These are phyloP conservation scores for Pseudolaguvia tuberculata DNA, from an alignment of 2,113 vertebrate species.

Conservation along the genomic window DNA sequence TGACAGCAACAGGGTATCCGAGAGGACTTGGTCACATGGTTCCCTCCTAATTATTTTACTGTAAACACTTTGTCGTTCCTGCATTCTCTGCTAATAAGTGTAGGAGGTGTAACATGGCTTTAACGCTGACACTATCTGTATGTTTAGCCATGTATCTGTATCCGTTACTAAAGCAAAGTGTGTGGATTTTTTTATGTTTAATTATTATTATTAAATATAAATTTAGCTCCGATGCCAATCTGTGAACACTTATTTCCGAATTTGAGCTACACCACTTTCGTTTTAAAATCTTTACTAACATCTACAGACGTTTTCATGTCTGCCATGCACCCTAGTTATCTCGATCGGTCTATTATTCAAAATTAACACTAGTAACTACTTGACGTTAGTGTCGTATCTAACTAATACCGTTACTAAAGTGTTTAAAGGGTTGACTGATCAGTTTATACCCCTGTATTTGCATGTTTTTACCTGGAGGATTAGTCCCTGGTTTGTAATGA, in stretches of 20 bases:
- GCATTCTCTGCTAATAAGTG: background rate
- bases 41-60: background rate
- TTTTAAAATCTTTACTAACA: background rate
- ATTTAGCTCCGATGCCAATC: too few relatives aligned
- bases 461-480: too few relatives aligned
- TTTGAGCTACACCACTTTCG: background rate
- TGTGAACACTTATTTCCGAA: too few relatives aligned
- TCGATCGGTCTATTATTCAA: background rate
- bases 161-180: too few relatives aligned
- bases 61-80: background rate
- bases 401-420: too few relatives aligned
- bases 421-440: too few relatives aligned
- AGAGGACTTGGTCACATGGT: constrained; percentile 16
- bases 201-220: too few relatives aligned
- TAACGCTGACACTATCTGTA: background rate
- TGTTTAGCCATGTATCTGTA: too few relatives aligned
- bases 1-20: constrained; percentile 19
- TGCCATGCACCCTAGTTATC: background rate
- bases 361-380: background rate
- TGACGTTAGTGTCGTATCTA: too few relatives aligned
- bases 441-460: too few relatives aligned
- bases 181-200: too few relatives aligned
- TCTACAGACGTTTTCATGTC: background rate
- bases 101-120: background rate
- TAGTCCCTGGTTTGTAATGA: too few relatives aligned